Conservation (phyloP, 1,140 invertebrate species). For the Varroa destructor region DNA sequence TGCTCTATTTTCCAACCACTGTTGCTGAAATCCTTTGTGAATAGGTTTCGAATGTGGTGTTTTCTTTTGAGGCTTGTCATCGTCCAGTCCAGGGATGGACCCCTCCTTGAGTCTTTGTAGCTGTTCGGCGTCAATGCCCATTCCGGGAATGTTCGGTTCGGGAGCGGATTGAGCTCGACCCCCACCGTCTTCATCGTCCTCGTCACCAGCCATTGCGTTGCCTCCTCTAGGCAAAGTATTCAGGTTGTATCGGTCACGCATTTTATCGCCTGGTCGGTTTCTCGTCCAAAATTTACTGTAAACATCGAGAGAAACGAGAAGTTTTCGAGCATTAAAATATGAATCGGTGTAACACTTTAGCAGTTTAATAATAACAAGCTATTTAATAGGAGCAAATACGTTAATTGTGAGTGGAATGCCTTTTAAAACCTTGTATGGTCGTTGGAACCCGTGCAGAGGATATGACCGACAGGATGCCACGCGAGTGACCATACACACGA, state of each 20-base stretch:
- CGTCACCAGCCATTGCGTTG: slow-evolving; percentile 42
- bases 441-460: slow-evolving; percentile 92
- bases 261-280: slow-evolving; percentile 91
- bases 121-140: slow-evolving; percentile 70
- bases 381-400: no score
- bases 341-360: not conserved
- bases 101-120: slow-evolving; percentile 54
- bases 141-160: slow-evolving; percentile 62
- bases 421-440: slow-evolving; percentile 66
- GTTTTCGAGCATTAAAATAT: not conserved
- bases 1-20: slow-evolving; percentile 66
- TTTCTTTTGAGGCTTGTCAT: slow-evolving; percentile 40
- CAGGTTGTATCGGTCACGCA: slow-evolving; percentile 93
- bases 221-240: slow-evolving; percentile 67
- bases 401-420: not conserved
- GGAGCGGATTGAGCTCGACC: slow-evolving; percentile 54
- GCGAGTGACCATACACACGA: slow-evolving; percentile 96
- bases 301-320: slow-evolving; percentile 35
- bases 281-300: slow-evolving; percentile 90
- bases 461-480: slow-evolving; percentile 98
- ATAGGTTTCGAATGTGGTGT: slow-evolving; percentile 84
- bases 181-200: slow-evolving; percentile 44
- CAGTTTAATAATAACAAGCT: slow-evolving; percentile 15
- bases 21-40: slow-evolving; percentile 83
- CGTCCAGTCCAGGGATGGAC: slow-evolving; percentile 33